Evolutionary conservation across 2,113 vertebrate species (phyloP).

Genomic region (Sprattus sprattus): DNA sequence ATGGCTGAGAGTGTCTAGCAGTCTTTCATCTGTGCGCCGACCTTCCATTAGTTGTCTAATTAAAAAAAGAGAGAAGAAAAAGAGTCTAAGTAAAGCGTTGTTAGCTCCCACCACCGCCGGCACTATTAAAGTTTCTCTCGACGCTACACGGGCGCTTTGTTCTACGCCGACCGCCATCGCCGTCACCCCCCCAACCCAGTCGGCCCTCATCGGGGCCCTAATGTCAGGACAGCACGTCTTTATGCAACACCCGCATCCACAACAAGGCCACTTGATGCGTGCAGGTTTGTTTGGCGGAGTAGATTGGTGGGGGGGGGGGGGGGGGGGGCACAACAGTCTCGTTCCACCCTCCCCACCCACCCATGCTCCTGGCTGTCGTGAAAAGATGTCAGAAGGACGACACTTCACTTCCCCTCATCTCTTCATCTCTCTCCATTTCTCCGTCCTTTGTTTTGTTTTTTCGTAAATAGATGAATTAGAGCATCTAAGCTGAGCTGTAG

Average conservation of each 20-base stretch:
- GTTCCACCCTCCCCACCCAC: neutral
- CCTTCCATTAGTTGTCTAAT: conserved; percentile 76
- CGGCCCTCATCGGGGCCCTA: conserved; percentile 37
- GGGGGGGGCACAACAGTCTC: neutral
- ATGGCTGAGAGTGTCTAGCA: conserved; percentile 48
- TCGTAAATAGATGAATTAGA: neutral
- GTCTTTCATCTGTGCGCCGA: conserved; percentile 67
- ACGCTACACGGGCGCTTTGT: conserved; percentile 59
- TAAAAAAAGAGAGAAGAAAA: conserved; percentile 58
- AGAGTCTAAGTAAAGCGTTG: neutral
- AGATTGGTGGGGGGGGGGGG: neutral
- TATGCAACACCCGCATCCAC: conserved; percentile 55
- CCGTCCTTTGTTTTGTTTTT: neutral
- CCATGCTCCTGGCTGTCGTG: neutral
- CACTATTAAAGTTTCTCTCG: conserved; percentile 70
- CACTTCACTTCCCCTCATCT: conserved; percentile 6
- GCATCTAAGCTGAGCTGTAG: neutral
- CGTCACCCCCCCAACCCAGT: neutral
- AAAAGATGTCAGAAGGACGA: conserved; percentile 36
- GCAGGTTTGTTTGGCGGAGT: conserved; percentile 43
- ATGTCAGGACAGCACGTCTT: conserved; percentile 64
- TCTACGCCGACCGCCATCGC: conserved; percentile 57
- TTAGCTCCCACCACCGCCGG: neutral
- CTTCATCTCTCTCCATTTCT: conserved; percentile 25
- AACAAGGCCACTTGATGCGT: conserved; percentile 60